These are phyloP conservation scores for Oligia strigilis DNA, from an alignment of 2,888 invertebrate species.

Conservation along the genomic window DNA sequence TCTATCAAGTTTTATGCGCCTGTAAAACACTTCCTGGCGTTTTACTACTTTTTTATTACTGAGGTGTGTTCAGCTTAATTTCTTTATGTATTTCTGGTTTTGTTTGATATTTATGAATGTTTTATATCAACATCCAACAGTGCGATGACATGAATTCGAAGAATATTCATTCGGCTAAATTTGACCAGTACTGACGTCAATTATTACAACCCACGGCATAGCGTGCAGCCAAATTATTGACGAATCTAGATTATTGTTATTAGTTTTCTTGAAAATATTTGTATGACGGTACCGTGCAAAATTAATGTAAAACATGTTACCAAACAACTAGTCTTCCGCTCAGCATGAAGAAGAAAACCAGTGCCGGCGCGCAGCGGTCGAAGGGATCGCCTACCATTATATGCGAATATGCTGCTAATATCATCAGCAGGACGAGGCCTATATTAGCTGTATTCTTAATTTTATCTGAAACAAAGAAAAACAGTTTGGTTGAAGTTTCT, in stretches of 20 bases:
- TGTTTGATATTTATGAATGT: conserved; percentile 40
- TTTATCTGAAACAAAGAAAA: conserved; percentile 92
- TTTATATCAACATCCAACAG: conserved; percentile 26
- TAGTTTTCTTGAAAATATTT: conserved; percentile 10
- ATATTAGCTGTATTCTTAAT: conserved; percentile 97
- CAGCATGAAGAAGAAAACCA: conserved; percentile 98
- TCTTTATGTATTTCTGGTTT: conserved; percentile 11
- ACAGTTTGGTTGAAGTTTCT: conserved; percentile 5
- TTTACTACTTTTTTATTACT: conserved; percentile 41
- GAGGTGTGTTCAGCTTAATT: conserved; percentile 19
- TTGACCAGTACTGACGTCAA: conserved; percentile 67
- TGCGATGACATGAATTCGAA: conserved; percentile 47
- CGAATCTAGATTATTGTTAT: conserved; percentile 28
- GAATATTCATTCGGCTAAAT: conserved; percentile 49
- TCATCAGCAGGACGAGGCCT: conserved; percentile 95
- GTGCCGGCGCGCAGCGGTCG: conserved; percentile 96
- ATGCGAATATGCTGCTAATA: conserved; percentile 97
- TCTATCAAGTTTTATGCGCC: conserved; percentile 12
- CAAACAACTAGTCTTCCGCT: conserved; percentile 96
- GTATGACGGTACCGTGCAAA: not conserved
- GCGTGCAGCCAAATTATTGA: conserved; percentile 44
- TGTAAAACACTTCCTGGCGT: conserved; percentile 41
- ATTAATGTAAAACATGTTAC: conserved; percentile 76
- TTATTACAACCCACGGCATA: conserved; percentile 64
- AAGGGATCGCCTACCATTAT: conserved; percentile 98